phyloP scores from a whole-genome alignment of 2,113 vertebrate species.

The Tachysurus fulvidraco region DNA sequence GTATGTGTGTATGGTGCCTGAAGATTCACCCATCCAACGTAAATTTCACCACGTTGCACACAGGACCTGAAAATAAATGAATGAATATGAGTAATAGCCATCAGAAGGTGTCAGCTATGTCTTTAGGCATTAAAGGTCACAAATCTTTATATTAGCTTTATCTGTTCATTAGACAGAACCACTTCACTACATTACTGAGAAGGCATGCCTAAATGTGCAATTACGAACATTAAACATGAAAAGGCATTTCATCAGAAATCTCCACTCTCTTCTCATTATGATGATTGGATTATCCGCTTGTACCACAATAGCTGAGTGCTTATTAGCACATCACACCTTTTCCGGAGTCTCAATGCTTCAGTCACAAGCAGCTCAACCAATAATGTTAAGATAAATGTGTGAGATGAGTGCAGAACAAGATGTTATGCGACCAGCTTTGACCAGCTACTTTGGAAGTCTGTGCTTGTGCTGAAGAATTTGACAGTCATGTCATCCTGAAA shows the following conservation, averaged over 20 bases:
- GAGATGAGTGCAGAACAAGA: neutral
- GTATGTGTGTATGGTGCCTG: neutral
- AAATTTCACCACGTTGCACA: neutral
- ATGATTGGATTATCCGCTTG: neutral
- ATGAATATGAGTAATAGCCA: neutral
- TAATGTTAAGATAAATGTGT: neutral
- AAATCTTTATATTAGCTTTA: neutral
- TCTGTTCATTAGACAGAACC: neutral
- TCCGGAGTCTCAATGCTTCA: neutral
- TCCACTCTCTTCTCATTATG: neutral
- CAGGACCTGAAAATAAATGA: neutral
- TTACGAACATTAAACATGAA: neutral
- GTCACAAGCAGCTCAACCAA: neutral
- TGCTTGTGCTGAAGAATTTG: neutral
- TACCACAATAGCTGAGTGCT: neutral
- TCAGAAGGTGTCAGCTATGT: neutral
- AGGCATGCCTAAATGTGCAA: neutral
- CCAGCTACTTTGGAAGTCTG: conserved; percentile 8
- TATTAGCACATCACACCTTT: neutral
- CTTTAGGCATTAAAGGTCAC: neutral
- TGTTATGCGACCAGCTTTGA: neutral
- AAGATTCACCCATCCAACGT: neutral
- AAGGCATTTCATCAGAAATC: neutral
- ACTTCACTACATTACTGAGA: neutral
- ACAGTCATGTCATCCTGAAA: neutral